Percentiles rank a stretch among this genome's conserved stretches.
These are phyloP conservation scores for Lycaena phlaeas DNA, from an alignment of 2,888 invertebrate species.

Conservation along the genomic window DNA sequence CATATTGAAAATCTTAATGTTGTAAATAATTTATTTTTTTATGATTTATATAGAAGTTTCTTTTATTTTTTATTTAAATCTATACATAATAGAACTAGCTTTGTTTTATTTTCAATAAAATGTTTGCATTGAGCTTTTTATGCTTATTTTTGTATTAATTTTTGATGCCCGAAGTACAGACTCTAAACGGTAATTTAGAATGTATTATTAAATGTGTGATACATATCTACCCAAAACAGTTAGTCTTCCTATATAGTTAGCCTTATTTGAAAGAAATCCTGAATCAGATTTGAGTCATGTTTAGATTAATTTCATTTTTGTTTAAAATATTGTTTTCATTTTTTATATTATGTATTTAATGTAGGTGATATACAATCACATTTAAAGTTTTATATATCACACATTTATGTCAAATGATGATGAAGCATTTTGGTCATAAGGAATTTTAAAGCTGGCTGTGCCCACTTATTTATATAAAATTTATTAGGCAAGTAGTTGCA, in stretches of 20 bases:
- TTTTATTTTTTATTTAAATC: constrained; percentile 48
- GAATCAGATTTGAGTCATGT: too few relatives aligned
- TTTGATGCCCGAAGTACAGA: not conserved
- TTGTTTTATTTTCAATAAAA: constrained; percentile 28
- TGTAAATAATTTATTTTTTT: constrained; percentile 61
- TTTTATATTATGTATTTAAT: too few relatives aligned
- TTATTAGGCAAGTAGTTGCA: not conserved
- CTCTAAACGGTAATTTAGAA: not conserved
- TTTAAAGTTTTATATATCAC: too few relatives aligned
- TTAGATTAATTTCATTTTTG: too few relatives aligned
- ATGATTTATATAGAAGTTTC: constrained; percentile 48
- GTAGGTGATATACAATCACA: too few relatives aligned
- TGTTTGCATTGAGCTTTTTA: constrained; percentile 23
- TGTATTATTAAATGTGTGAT: not conserved
- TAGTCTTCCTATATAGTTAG: constrained; percentile 3
- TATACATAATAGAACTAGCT: constrained; percentile 41
- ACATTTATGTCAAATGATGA: too few relatives aligned
- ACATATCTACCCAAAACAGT: not conserved
- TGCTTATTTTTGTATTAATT: constrained; percentile 8
- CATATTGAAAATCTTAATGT: constrained; percentile 4
- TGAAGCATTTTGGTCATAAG: constrained; percentile 32
- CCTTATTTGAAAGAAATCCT: not conserved
- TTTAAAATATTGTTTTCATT: too few relatives aligned
- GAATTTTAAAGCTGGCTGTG: constrained; percentile 57
- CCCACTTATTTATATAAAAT: constrained; percentile 23